Evolutionary conservation across 2,888 invertebrate genomes (phyloP).

Genomic region (Temnothorax rugatulus): DNA sequence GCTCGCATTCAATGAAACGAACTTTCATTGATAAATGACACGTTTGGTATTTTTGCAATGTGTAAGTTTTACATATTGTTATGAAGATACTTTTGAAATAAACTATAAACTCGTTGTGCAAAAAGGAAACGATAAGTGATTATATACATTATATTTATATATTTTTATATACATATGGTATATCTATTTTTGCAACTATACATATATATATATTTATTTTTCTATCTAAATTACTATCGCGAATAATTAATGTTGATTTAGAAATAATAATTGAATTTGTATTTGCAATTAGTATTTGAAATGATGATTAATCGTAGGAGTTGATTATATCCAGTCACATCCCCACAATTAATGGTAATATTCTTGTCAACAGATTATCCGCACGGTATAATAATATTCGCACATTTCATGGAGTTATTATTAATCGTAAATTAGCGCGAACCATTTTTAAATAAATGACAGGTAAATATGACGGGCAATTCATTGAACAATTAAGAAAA

Average conservation of each 20-base stretch:
- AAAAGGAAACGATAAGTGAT: too few species aligned
- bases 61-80: background rate
- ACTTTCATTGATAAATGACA: background rate
- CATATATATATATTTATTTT: background rate
- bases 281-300: background rate
- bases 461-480: background rate
- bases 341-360: background rate
- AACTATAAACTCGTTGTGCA: too few species aligned
- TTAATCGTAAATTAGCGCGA: background rate
- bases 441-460: background rate
- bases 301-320: background rate
- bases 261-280: background rate
- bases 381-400: background rate
- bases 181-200: background rate
- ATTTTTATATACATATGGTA: background rate
- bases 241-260: background rate
- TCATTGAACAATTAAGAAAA: too few species aligned
- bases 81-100: background rate
- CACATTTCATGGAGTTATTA: background rate
- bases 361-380: slow-evolving; percentile 1
- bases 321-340: background rate
- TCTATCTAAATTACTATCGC: background rate
- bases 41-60: background rate
- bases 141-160: background rate
- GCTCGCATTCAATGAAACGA: slow-evolving; percentile 58